A percentile compares a stretch with the other conserved stretches of the same genome.
These are phyloP conservation scores for Enteromius viviparus DNA, from an alignment of 2,797 vertebrate genomes.

Conservation along the genomic window DNA sequence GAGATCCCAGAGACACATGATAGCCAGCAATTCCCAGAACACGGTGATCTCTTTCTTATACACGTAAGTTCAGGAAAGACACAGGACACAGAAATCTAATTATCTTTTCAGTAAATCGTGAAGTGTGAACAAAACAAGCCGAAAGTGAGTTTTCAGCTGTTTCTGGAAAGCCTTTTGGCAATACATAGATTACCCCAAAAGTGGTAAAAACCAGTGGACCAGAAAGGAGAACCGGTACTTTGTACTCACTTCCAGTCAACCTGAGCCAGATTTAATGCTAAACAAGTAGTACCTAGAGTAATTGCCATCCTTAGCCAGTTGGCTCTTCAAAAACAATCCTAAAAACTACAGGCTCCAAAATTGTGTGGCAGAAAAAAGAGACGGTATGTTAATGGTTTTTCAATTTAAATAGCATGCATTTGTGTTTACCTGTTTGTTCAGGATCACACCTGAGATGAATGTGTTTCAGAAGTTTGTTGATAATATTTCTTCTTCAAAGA, in stretches of 20 bases:
- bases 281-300: slow-evolving; percentile 1
- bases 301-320: slow-evolving; percentile 12
- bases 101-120: slow-evolving; percentile 49
- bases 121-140: slow-evolving; percentile 53
- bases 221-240: slow-evolving; percentile 11
- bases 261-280: neutral
- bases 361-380: neutral
- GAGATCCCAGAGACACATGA: slow-evolving; percentile 39
- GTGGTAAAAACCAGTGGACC: neutral
- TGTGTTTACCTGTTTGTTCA: slow-evolving; percentile 20
- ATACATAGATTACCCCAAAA: slow-evolving; percentile 20
- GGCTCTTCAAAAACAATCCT: slow-evolving; percentile 7
- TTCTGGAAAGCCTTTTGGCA: slow-evolving; percentile 27
- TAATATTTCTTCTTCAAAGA: neutral
- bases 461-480: neutral
- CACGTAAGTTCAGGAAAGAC: slow-evolving; percentile 38
- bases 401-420: neutral
- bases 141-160: slow-evolving; percentile 44
- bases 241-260: slow-evolving; percentile 12
- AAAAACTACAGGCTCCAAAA: neutral
- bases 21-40: slow-evolving; percentile 50
- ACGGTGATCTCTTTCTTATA: neutral
- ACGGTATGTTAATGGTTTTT: neutral
- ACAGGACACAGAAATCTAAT: slow-evolving; percentile 30
- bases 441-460: neutral